Evolutionary conservation across 2,113 vertebrate species (phyloP).

Genomic region (Mesoclemmys tuberculata): DNA sequence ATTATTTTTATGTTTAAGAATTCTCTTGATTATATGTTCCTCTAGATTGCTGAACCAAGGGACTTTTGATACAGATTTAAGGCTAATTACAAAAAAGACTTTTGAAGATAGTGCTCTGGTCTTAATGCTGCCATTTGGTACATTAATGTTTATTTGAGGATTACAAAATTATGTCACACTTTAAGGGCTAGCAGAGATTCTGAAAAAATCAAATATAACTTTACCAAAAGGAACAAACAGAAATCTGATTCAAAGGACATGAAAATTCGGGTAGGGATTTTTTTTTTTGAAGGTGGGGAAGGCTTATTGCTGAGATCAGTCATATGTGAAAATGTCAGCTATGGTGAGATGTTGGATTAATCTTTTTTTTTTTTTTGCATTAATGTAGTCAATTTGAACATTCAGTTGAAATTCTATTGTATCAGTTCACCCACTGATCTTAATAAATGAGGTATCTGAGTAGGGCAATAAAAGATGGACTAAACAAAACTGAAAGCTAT

Average conservation of each 20-base stretch:
- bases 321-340: neutral
- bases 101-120: neutral
- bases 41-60: neutral
- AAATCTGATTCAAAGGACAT: constrained; percentile 21
- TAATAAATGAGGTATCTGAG: neutral
- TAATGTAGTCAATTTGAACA: too few relatives aligned
- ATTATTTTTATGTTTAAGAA: neutral
- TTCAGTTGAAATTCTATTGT: neutral
- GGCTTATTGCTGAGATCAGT: neutral
- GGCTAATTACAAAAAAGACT: neutral
- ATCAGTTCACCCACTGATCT: neutral
- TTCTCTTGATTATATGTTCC: constrained; percentile 1
- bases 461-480: neutral
- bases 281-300: too few relatives aligned
- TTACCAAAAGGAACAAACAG: neutral
- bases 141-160: neutral
- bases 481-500: neutral
- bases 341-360: neutral
- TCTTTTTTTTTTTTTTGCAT: neutral
- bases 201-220: neutral
- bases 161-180: constrained; percentile 24
- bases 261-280: neutral
- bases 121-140: neutral
- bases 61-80: neutral
- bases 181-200: neutral